A percentile compares a stretch with the other conserved stretches of the same genome.
phyloP scores from a whole-genome alignment of 2,113 vertebrate species.

The Heteronetta atricapilla region DNA sequence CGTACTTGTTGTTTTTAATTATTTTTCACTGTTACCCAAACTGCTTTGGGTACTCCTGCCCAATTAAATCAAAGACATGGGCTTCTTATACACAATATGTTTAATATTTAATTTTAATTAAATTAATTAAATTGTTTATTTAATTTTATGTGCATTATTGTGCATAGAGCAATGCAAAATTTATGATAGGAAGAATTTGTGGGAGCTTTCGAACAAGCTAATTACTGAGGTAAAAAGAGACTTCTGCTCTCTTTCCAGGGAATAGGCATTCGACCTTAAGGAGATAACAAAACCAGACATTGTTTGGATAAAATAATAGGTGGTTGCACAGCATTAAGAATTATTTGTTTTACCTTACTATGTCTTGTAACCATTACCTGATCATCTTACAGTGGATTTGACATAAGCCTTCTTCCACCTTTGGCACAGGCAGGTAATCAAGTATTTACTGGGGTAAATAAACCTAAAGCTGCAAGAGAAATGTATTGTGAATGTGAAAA shows the following conservation, averaged over 20 bases:
- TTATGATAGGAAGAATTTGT: slow-evolving; percentile 77
- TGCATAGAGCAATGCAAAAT: slow-evolving; percentile 81
- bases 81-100: slow-evolving; percentile 83
- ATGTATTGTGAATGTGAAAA: neutral
- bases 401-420: neutral
- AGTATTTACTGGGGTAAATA: slow-evolving; percentile 44
- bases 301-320: slow-evolving; percentile 52
- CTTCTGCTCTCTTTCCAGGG: slow-evolving; percentile 39
- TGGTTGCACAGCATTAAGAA: slow-evolving; percentile 36
- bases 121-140: slow-evolving; percentile 92
- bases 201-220: slow-evolving; percentile 75
- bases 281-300: slow-evolving; percentile 51
- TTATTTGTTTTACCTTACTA: slow-evolving; percentile 64
- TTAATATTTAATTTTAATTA: slow-evolving; percentile 92
- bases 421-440: slow-evolving; percentile 27
- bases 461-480: slow-evolving; percentile 15
- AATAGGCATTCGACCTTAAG: slow-evolving; percentile 44
- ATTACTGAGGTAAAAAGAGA: slow-evolving; percentile 72
- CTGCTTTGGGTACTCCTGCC: slow-evolving; percentile 84
- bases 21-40: slow-evolving; percentile 86
- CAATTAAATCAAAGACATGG: slow-evolving; percentile 84
- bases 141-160: slow-evolving; percentile 90
- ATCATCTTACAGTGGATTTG: neutral
- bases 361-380: slow-evolving; percentile 53
- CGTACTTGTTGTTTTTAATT: slow-evolving; percentile 88